Conservation (phyloP, 2,113 vertebrate genomes). For the Microcebus jonahi region DNA sequence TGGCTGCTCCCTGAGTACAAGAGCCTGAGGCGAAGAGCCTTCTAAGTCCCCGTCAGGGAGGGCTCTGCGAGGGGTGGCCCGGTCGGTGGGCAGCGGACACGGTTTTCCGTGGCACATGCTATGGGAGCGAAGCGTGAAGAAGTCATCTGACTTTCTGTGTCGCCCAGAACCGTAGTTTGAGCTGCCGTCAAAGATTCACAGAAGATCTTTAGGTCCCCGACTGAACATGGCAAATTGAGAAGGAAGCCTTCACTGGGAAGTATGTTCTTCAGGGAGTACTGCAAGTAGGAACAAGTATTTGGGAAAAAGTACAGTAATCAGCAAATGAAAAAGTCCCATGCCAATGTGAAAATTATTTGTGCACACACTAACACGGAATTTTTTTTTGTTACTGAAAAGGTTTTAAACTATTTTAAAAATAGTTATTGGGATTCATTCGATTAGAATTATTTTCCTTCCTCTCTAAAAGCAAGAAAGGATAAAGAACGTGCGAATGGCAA, state of each 20-base stretch:
- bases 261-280: not conserved
- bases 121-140: not conserved
- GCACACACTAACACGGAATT: not conserved
- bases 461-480: not conserved
- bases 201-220: not conserved
- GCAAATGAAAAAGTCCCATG: not conserved
- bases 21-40: not conserved
- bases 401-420: not conserved
- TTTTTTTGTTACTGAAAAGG: not conserved
- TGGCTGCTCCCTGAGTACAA: not conserved
- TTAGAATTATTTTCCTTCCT: not conserved
- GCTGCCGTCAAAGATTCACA: not conserved
- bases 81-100: not conserved
- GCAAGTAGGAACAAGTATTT: constrained; percentile 13
- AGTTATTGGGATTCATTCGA: not conserved
- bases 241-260: not conserved
- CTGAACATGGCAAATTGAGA: not conserved
- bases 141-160: not conserved
- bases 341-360: not conserved
- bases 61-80: not conserved
- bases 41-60: not conserved
- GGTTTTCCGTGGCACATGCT: fast-evolving
- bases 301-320: not conserved
- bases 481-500: not conserved
- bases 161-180: not conserved